Percentiles rank a stretch among this genome's conserved stretches.
Evolutionary conservation across 1,140 invertebrate genomes (phyloP).

Genomic region (Pomacea maculata): DNA sequence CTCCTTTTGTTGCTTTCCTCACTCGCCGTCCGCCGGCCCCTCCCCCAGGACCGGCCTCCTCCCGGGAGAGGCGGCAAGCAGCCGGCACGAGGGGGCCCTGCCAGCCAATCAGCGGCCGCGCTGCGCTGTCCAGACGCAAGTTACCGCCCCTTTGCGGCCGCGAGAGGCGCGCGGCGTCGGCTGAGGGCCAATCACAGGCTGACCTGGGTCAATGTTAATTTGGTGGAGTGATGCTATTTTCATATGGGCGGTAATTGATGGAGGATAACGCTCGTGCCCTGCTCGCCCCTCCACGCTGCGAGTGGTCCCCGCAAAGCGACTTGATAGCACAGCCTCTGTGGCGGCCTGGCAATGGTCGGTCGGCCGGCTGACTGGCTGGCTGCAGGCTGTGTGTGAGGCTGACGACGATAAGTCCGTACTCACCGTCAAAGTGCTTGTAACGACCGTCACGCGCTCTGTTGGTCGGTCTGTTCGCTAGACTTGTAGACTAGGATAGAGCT

Average conservation of each 20-base stretch:
- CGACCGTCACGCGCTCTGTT: too few relatives aligned
- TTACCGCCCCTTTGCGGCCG: conserved; percentile 35
- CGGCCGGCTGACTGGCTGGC: too few relatives aligned
- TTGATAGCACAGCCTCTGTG: background rate
- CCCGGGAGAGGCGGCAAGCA: conserved; percentile 42
- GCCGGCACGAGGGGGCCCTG: conserved; percentile 30
- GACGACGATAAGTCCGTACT: too few relatives aligned
- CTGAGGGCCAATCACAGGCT: conserved; percentile 39
- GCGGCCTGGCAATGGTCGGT: too few relatives aligned
- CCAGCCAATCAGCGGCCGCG: conserved; percentile 42
- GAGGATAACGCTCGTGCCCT: conserved; percentile 20
- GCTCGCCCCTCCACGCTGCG: conserved; percentile 10
- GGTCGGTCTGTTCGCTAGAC: too few relatives aligned
- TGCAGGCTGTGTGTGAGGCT: too few relatives aligned
- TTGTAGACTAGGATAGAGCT: too few relatives aligned
- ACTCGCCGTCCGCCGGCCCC: conserved; percentile 49
- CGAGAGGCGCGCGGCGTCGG: conserved; percentile 20
- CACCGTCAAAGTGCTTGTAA: too few relatives aligned
- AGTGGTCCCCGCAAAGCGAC: background rate
- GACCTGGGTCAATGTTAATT: conserved; percentile 25
- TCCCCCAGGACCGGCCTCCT: conserved; percentile 43
- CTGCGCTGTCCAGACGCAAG: conserved; percentile 31
- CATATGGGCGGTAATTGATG: conserved; percentile 29
- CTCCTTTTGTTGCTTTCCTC: conserved; percentile 61
- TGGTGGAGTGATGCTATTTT: conserved; percentile 28